phyloP scores from a whole-genome alignment of 2,888 invertebrate species.

The Tortrix viridana region DNA sequence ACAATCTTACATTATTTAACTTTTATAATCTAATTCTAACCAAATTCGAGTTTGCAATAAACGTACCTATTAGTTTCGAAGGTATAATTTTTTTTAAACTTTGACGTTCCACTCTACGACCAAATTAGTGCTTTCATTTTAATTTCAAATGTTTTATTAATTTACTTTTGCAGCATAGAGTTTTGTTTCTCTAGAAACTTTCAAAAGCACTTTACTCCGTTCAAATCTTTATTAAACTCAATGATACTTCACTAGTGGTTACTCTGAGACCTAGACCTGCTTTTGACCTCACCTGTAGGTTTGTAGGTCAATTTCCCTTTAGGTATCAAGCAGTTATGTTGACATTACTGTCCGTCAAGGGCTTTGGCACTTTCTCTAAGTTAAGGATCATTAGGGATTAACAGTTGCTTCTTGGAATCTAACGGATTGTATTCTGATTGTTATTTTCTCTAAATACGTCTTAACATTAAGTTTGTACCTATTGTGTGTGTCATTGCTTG shows the following conservation, averaged over 20 bases:
- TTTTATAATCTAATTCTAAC: no score
- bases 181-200: not conserved
- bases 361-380: slow-evolving; percentile 18
- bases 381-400: slow-evolving; percentile 12
- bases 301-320: slow-evolving; percentile 30
- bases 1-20: no score
- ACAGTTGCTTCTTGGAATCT: slow-evolving; percentile 13
- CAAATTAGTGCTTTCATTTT: no score
- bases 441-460: no score
- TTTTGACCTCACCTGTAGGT: slow-evolving; percentile 28
- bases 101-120: no score
- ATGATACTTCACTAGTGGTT: slow-evolving; percentile 1
- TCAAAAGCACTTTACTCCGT: not conserved
- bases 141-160: no score
- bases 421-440: slow-evolving; percentile 5
- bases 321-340: slow-evolving; percentile 34
- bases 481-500: no score
- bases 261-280: slow-evolving; percentile 8
- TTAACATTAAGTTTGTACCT: no score
- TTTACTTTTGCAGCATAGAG: no score
- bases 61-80: no score
- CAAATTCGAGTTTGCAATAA: no score
- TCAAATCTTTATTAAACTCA: not conserved
- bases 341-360: slow-evolving; percentile 28
- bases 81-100: no score